phyloP scores from a whole-genome alignment of 2,888 invertebrate genomes.

The Tetheella fluctuosa region DNA sequence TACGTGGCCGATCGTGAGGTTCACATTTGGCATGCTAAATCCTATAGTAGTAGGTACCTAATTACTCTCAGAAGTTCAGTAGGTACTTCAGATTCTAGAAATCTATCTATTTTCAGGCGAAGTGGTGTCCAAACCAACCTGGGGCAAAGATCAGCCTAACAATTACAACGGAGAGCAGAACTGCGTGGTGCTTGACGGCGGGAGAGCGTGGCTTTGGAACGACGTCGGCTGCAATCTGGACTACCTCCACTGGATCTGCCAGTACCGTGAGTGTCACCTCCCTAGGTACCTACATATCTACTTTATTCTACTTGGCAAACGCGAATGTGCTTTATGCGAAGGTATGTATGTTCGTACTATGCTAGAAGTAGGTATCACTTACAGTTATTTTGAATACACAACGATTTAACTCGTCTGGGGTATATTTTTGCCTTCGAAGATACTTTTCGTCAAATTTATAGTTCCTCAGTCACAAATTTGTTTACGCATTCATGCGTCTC shows the following conservation, averaged over 20 bases:
- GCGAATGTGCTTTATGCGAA: constrained; percentile 31
- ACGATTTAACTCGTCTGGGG: too few species aligned
- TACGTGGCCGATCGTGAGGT: too few species aligned
- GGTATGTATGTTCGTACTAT: constrained; percentile 7
- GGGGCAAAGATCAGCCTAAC: constrained; percentile 98
- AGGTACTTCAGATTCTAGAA: background rate
- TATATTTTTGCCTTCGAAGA: too few species aligned
- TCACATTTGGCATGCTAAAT: too few species aligned
- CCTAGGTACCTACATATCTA: constrained; percentile 82
- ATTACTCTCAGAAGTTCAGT: too few species aligned
- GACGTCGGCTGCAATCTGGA: constrained; percentile 97
- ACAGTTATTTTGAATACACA: too few species aligned
- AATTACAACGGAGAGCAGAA: constrained; percentile 98
- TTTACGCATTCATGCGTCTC: too few species aligned
- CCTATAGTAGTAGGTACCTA: too few species aligned
- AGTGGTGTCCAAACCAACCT: constrained; percentile 90
- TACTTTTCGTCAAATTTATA: too few species aligned
- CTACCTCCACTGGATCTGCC: constrained; percentile 96
- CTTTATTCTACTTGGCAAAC: constrained; percentile 60
- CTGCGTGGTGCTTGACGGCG: constrained; percentile 96
- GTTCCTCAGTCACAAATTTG: too few species aligned
- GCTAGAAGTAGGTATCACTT: too few species aligned
- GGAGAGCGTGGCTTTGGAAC: constrained; percentile 96
- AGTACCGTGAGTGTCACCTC: constrained; percentile 90
- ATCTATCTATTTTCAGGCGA: constrained; percentile 83